These are phyloP conservation scores for Spatula clypeata DNA, from an alignment of 2,797 vertebrate species.

Conservation along the genomic window DNA sequence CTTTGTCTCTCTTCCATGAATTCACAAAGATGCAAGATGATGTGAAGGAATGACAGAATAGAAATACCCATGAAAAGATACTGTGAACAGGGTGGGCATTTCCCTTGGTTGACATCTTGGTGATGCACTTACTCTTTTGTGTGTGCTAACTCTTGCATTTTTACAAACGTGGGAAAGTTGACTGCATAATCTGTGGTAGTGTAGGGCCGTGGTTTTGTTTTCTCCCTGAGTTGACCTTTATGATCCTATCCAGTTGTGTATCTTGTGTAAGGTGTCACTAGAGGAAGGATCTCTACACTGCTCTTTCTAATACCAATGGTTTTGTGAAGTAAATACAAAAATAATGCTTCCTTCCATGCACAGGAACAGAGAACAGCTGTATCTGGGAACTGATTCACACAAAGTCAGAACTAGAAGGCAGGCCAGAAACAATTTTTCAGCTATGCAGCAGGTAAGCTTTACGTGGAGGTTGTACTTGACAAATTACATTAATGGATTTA, in stretches of 20 bases:
- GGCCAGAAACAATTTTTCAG: conserved; percentile 95
- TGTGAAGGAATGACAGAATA: background rate
- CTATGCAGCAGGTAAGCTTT: conserved; percentile 93
- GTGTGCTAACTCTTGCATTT: background rate
- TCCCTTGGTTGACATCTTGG: background rate
- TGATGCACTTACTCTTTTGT: background rate
- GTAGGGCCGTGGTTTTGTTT: background rate
- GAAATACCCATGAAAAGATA: background rate
- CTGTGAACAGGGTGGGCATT: background rate
- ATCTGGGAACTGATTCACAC: conserved; percentile 98
- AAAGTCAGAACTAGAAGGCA: conserved; percentile 94
- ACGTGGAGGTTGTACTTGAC: background rate
- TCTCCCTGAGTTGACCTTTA: background rate
- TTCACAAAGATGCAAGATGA: background rate
- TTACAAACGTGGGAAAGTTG: background rate
- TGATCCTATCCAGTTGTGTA: background rate
- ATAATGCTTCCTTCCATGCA: background rate
- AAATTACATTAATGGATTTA: background rate
- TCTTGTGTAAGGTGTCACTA: background rate
- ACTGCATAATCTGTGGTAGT: background rate
- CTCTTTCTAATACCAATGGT: background rate
- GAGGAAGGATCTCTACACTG: background rate
- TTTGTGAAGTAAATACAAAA: background rate
- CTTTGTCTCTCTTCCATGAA: background rate
- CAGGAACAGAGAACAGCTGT: conserved; percentile 92